These are phyloP conservation scores for Neoaliturus tenellus DNA, from an alignment of 2,888 invertebrate genomes.

Conservation along the genomic window DNA sequence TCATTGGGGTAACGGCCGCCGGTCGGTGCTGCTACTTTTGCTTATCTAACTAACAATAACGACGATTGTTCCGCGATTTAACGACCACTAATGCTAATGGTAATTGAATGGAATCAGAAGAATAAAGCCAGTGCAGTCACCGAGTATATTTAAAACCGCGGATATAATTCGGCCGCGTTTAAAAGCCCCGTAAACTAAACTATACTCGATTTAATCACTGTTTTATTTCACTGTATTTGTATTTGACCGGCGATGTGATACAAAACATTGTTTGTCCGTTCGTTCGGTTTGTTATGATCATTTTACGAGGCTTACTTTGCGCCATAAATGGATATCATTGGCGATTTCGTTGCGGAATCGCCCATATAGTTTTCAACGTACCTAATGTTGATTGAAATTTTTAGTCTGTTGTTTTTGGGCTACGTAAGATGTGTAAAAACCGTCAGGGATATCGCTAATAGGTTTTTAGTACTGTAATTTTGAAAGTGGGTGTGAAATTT, in stretches of 20 bases:
- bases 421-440: too few relatives aligned
- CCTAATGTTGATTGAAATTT: neutral
- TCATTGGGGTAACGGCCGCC: neutral
- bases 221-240: conserved; percentile 11
- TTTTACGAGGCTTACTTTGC: neutral
- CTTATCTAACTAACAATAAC: conserved; percentile 12
- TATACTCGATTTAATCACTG: neutral
- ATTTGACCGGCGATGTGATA: conserved; percentile 7
- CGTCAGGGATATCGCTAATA: too few relatives aligned
- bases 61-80: conserved; percentile 16
- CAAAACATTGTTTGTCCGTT: conserved; percentile 11
- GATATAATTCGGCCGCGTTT: conserved; percentile 6
- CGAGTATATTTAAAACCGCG: conserved; percentile 44
- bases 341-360: neutral
- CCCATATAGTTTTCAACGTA: neutral
- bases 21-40: neutral
- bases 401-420: too few relatives aligned
- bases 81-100: conserved; percentile 39
- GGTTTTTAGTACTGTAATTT: too few relatives aligned
- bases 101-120: conserved; percentile 3
- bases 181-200: neutral
- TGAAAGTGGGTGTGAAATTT: too few relatives aligned
- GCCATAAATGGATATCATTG: conserved; percentile 10
- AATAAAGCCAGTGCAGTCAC: neutral
- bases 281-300: neutral